Conservation (phyloP, 2,888 invertebrate genomes). For the Homarus gammarus region DNA sequence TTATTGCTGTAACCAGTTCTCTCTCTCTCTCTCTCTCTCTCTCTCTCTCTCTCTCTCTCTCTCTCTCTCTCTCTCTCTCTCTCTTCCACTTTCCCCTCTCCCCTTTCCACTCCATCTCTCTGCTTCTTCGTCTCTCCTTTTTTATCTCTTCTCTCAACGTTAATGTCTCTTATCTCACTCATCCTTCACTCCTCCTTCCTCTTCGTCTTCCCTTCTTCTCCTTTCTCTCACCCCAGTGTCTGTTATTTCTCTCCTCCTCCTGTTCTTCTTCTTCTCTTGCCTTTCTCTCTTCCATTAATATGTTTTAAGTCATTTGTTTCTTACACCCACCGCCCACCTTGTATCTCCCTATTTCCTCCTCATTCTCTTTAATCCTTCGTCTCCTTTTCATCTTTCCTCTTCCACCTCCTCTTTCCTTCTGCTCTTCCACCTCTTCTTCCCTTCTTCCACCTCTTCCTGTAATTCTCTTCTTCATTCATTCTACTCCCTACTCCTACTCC, state of each 20-base stretch:
- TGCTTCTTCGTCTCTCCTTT: too few relatives aligned
- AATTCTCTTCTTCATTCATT: background rate
- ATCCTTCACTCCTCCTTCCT: too few relatives aligned
- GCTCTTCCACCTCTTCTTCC: background rate
- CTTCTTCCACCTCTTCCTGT: background rate
- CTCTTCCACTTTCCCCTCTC: background rate
- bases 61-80: background rate
- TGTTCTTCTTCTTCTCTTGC: background rate
- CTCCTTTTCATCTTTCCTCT: background rate
- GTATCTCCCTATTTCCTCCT: background rate
- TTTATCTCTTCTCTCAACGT: too few relatives aligned
- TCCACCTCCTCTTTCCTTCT: background rate
- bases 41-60: background rate
- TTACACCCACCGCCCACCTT: too few relatives aligned
- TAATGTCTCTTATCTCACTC: too few relatives aligned
- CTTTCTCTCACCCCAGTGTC: background rate
- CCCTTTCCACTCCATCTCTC: background rate
- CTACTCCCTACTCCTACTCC: background rate
- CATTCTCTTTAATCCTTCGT: background rate
- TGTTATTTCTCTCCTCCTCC: background rate
- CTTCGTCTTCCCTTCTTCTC: background rate
- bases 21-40: background rate
- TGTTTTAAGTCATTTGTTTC: too few relatives aligned
- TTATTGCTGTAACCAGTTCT: background rate
- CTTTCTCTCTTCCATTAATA: background rate